Evolutionary conservation across 2,113 vertebrate species (phyloP).

Genomic region (Eurypyga helias): DNA sequence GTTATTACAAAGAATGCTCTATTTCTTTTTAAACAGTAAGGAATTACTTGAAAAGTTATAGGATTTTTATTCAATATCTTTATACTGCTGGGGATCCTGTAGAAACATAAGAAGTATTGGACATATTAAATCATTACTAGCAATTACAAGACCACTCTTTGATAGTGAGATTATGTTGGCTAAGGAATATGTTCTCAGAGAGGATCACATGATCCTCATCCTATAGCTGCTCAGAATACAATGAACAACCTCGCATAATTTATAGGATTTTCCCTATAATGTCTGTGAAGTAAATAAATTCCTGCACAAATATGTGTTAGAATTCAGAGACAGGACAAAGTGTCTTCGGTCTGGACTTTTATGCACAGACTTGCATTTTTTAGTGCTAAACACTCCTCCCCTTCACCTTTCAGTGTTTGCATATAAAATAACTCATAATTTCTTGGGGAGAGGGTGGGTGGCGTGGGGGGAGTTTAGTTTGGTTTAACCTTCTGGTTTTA

Average conservation of each 20-base stretch:
- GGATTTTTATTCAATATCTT: background rate
- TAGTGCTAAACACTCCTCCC: background rate
- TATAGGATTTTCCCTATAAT: background rate
- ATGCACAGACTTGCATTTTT: background rate
- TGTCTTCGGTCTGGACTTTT: background rate
- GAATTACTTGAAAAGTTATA: background rate
- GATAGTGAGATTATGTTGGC: background rate
- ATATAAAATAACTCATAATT: background rate
- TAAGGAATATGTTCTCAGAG: background rate
- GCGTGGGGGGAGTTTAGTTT: too few species aligned
- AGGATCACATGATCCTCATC: background rate
- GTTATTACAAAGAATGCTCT: background rate
- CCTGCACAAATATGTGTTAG: background rate
- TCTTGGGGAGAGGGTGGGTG: too few species aligned
- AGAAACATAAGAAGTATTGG: background rate
- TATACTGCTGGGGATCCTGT: background rate
- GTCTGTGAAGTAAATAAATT: background rate
- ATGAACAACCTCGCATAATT: fast-evolving
- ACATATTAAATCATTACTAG: background rate
- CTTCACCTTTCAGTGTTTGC: fast-evolving
- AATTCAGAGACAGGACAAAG: background rate
- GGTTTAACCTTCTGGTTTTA: background rate
- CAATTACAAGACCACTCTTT: background rate
- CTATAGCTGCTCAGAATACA: background rate
- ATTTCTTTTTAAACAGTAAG: background rate